Evolutionary conservation across 2,113 vertebrate genomes (phyloP), one percentile per base, ranked within the genome.

Genomic region (Campylomormyrus numenius): DNA sequence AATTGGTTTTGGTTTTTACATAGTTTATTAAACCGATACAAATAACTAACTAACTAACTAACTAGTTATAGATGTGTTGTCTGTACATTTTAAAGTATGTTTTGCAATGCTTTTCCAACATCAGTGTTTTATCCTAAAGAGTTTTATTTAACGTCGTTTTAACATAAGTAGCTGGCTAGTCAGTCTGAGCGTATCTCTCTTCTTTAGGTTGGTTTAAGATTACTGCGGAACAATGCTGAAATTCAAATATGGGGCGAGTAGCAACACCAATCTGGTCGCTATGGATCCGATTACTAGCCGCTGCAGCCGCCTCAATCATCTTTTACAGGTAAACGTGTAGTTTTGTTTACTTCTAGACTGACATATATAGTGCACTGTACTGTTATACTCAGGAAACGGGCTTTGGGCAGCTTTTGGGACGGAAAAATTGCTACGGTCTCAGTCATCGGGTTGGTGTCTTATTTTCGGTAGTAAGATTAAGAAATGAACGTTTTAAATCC

Each of bases 211-310:
- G 10, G 11, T 52, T 52, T 53, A 87, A 49, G 15, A n/a, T 9
- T 17, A 87, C 49, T n/a, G 31, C 19, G 48, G n/a, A 89, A 93
- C 50, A 91, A 99, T 99, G 98, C 70, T 99, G 95, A 99, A 99
- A 93, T 99, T 99, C 89, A 99, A 98, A 90, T 98, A 97, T 90
- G 95, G 96, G 27, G 93, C 92, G 24, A 96, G 96, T 3, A 95
- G 93, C 74, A 89, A 88, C 50, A 48, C 92, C 0, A 96, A 96
- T 1, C 15, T 92, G 9, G 91, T 94, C 31, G 89, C 93, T 0
- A 13, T 89, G 2, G 98, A 98, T 31, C 91, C 98, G 46, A 96
- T 99, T 93, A 94, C 96, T 46, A 97, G 94, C 93, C 96, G 98
- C 46, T 94, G 95, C 94, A 96, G 97, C 74, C 94, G 97, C 87